These are phyloP conservation scores for Diceros bicornis DNA, from an alignment of 2,797 vertebrate species.

Conservation along the genomic window DNA sequence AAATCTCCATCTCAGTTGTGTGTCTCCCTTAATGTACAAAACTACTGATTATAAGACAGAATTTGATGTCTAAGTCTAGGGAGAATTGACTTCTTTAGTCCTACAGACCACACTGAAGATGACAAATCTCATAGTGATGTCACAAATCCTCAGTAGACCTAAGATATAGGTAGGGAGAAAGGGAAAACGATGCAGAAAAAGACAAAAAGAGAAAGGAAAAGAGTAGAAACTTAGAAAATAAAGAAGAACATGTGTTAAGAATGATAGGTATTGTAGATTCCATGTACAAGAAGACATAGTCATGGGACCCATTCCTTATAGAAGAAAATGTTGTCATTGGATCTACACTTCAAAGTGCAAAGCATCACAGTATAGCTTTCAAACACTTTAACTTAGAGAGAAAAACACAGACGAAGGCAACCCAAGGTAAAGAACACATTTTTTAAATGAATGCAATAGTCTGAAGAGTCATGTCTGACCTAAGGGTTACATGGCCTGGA, in stretches of 20 bases:
- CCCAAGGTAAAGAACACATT: background rate
- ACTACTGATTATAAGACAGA: background rate
- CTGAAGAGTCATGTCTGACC: background rate
- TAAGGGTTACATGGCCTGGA: background rate
- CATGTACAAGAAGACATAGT: background rate
- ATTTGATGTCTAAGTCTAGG: background rate
- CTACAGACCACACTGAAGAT: background rate
- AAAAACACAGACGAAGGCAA: background rate
- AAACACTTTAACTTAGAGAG: background rate
- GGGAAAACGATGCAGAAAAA: background rate
- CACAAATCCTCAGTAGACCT: background rate
- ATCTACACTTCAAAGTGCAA: background rate
- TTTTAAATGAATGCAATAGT: background rate
- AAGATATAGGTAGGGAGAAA: background rate
- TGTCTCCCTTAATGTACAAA: background rate
- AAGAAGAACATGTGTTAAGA: background rate
- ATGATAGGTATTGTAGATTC: background rate
- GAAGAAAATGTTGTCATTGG: background rate
- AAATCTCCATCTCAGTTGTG: background rate
- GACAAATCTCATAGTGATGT: background rate
- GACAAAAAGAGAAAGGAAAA: background rate
- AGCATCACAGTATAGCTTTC: background rate
- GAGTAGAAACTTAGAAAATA: background rate
- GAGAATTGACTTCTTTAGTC: background rate
- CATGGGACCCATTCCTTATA: background rate